These are phyloP conservation scores for Caenorhabditis panamensis DNA, from an alignment of 2,888 invertebrate genomes.

Conservation along the genomic window DNA sequence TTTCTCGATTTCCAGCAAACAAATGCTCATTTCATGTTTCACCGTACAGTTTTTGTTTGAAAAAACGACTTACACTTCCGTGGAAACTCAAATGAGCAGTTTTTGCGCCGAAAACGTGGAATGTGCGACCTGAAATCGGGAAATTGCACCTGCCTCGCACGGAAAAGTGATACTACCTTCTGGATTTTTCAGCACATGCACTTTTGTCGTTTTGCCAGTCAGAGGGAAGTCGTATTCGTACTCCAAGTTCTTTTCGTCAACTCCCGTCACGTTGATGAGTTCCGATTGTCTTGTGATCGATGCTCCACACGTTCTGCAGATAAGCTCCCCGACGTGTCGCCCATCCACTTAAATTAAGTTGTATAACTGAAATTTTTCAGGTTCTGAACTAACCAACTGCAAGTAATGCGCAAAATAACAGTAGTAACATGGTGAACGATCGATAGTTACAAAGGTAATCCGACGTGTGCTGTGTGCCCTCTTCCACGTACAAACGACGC, in stretches of 20 bases:
- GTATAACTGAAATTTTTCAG: too few species aligned
- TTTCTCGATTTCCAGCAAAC: too few species aligned
- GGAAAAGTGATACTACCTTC: conserved; percentile 33
- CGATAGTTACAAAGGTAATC: conserved; percentile 15
- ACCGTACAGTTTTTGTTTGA: not conserved
- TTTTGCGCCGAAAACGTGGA: conserved; percentile 63
- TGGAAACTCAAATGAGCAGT: conserved; percentile 62
- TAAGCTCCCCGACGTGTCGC: conserved; percentile 62
- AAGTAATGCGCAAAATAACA: conserved; percentile 13
- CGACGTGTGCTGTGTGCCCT: not conserved
- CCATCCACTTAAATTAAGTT: conserved; percentile 40
- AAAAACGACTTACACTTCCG: conserved; percentile 47
- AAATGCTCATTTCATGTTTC: too few species aligned
- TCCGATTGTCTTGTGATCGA: conserved; percentile 63
- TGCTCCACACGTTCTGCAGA: conserved; percentile 66
- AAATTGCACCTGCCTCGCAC: not conserved
- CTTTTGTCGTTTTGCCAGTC: conserved; percentile 63
- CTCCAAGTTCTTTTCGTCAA: conserved; percentile 36
- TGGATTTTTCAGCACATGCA: conserved; percentile 67
- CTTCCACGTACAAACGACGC: conserved; percentile 41
- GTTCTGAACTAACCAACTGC: conserved; percentile 9
- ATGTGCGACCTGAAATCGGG: conserved; percentile 52
- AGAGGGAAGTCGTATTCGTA: conserved; percentile 67
- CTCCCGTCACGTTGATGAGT: conserved; percentile 62
- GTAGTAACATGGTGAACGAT: conserved; percentile 17